Percentiles rank a stretch among this genome's conserved stretches.
phyloP scores from a whole-genome alignment of 2,888 invertebrate genomes.

The Drosophila peninsularis region DNA sequence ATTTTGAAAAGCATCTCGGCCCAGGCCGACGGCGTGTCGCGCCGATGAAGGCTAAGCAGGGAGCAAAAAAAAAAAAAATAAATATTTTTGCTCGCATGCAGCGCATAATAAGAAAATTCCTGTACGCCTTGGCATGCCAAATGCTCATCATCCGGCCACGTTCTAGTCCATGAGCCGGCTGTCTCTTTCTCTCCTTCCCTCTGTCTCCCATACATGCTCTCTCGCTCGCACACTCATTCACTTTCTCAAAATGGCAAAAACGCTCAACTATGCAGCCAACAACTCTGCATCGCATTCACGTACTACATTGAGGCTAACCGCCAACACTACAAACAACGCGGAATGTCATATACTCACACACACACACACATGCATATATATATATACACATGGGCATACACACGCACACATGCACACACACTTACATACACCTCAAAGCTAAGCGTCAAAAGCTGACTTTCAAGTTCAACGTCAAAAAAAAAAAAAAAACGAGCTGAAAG shows the following conservation, averaged over 20 bases:
- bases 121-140: slow-evolving; percentile 65
- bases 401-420: not conserved
- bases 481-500: not conserved
- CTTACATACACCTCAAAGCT: slow-evolving; percentile 6
- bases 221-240: slow-evolving; percentile 8
- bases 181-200: not conserved
- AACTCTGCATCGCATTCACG: slow-evolving; percentile 31
- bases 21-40: not conserved
- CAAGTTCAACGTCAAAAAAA: slow-evolving; percentile 60
- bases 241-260: slow-evolving; percentile 31
- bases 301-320: slow-evolving; percentile 26
- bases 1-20: slow-evolving; percentile 26
- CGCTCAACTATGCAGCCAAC: slow-evolving; percentile 45
- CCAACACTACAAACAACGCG: slow-evolving; percentile 5
- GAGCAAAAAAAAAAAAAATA: slow-evolving; percentile 2
- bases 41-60: not conserved
- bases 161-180: slow-evolving; percentile 25
- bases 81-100: slow-evolving; percentile 54
- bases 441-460: slow-evolving; percentile 56
- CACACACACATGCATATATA: not conserved
- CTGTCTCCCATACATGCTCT: not conserved
- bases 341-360: slow-evolving; percentile 4
- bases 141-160: slow-evolving; percentile 41
- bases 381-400: not conserved
- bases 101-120: slow-evolving; percentile 76